phyloP scores from a whole-genome alignment of 2,888 invertebrate species.

The Palloptera scutellata region DNA sequence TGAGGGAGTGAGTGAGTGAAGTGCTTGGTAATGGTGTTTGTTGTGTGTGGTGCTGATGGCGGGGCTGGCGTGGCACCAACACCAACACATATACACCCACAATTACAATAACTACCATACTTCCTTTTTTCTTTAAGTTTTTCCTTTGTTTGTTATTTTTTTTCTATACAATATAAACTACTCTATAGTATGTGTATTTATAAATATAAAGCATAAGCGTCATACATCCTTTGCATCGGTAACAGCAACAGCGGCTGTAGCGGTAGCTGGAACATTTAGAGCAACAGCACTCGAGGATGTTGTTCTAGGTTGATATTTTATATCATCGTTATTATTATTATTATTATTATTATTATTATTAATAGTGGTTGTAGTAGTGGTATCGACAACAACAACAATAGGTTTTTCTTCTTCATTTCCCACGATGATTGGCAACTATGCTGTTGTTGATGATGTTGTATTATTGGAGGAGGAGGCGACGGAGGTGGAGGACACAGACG shows the following conservation, averaged over 20 bases:
- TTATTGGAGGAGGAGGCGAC: slow-evolving; percentile 28
- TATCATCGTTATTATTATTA: slow-evolving; percentile 21
- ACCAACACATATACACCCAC: slow-evolving; percentile 22
- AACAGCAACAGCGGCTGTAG: slow-evolving; percentile 21
- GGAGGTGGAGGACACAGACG: slow-evolving; percentile 35
- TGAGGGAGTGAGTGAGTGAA: too few species aligned
- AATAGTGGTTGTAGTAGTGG: too few species aligned
- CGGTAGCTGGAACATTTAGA: slow-evolving; percentile 17
- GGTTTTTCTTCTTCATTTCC: slow-evolving; percentile 5
- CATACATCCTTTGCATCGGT: slow-evolving; percentile 38
- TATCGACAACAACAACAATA: slow-evolving; percentile 36
- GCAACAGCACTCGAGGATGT: slow-evolving; percentile 34
- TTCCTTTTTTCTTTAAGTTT: slow-evolving; percentile 29
- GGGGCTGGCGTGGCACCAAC: slow-evolving; percentile 18
- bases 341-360: slow-evolving; percentile 37
- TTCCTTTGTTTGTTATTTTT: slow-evolving; percentile 28
- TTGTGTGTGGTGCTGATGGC: too few species aligned
- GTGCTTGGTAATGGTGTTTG: too few species aligned
- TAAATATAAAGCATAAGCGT: slow-evolving; percentile 41
- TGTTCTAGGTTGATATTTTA: slow-evolving; percentile 26
- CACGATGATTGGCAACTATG: slow-evolving; percentile 54
- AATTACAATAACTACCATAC: slow-evolving; percentile 38
- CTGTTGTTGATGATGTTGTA: slow-evolving; percentile 52
- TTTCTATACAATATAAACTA: slow-evolving; percentile 35
- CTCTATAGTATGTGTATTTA: slow-evolving; percentile 30